Evolutionary conservation across 1,140 invertebrate genomes (phyloP).

Genomic region (Macrocentrus cingulum): DNA sequence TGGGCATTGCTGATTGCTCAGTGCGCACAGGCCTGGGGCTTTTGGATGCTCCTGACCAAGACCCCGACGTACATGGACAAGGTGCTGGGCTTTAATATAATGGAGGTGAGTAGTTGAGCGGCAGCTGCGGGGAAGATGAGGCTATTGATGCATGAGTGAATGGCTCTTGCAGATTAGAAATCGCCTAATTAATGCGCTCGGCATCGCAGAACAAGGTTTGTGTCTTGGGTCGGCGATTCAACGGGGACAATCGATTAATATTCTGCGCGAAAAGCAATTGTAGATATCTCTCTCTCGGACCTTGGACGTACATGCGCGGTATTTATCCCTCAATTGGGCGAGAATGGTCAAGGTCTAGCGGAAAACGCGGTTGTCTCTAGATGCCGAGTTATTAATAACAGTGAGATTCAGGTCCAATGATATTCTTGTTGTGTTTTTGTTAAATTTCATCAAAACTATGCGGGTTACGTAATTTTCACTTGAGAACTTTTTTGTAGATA

Average conservation of each 20-base stretch:
- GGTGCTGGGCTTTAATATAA: constrained; percentile 79
- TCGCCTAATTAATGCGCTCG: constrained; percentile 2
- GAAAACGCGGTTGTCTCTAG: constrained; percentile 8
- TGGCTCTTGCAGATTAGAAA: constrained; percentile 11
- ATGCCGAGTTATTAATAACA: too few relatives aligned
- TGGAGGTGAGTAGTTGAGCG: constrained; percentile 58
- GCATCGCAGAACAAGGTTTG: background rate
- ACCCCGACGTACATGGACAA: constrained; percentile 88
- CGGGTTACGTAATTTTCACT: too few relatives aligned
- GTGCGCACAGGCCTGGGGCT: constrained; percentile 88
- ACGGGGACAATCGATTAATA: constrained; percentile 2
- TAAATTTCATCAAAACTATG: too few relatives aligned
- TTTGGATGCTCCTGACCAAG: constrained; percentile 88
- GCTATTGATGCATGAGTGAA: background rate
- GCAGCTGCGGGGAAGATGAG: background rate
- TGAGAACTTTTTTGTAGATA: too few relatives aligned
- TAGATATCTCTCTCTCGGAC: background rate
- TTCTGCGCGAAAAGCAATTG: background rate
- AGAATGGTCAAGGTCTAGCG: constrained; percentile 10
- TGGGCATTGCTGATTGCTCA: constrained; percentile 82
- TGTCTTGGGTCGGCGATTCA: background rate
- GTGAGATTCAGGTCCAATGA: too few relatives aligned
- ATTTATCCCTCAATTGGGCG: background rate
- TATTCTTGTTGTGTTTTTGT: too few relatives aligned
- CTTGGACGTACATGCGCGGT: background rate